Evolutionary conservation across 2,113 vertebrate species (phyloP), one percentile per base, ranked within the genome.

Genomic region (Channa argus): DNA sequence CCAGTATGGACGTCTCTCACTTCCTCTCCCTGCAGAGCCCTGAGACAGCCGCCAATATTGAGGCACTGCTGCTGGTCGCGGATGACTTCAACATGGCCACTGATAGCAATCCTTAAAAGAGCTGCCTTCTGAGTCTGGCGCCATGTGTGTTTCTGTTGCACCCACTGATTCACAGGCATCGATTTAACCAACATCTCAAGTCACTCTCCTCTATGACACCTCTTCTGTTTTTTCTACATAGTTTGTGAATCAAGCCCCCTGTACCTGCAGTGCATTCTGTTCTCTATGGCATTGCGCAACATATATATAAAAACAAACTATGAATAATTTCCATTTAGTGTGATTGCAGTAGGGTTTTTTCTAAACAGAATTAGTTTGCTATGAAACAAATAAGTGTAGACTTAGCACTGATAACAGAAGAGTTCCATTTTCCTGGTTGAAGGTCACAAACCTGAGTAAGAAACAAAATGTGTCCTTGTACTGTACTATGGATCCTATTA

Each of bases 1-100:
- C 96, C 93, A 96, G 93, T 89, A 96, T 97, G 94, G 96, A 99
- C 77, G 92, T 98, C 71, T 96, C 96, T 0, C 96, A 97, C 89
- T 97, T 98, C 82, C 94, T 98, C 66, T 96, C 96, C 55, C 94
- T 98, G 76, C 96, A 96, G 91, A 97, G 95, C 89, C 95, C 96
- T 1, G 96, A 94, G 79, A 94, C 94, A 5, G 88, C 94, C 0
- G 95, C 95, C 66, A 94, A 91, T 79, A 92, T 97, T 0, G 96
- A 98, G 93, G 96, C 96, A 78, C 94, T 98, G 92, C 94, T 99
- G 80, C 95, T 96, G 80, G 95, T 95, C 4, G 92, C 96, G 41
- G 95, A 98, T 15, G 95, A 97, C 60, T 94, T 96, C 83, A 92
- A 90, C 90, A 91, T 97, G 92, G 88, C 79, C 59, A 88, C 91